Evolutionary conservation across 2,797 vertebrate species (phyloP).

Genomic region (Sibirionetta formosa): DNA sequence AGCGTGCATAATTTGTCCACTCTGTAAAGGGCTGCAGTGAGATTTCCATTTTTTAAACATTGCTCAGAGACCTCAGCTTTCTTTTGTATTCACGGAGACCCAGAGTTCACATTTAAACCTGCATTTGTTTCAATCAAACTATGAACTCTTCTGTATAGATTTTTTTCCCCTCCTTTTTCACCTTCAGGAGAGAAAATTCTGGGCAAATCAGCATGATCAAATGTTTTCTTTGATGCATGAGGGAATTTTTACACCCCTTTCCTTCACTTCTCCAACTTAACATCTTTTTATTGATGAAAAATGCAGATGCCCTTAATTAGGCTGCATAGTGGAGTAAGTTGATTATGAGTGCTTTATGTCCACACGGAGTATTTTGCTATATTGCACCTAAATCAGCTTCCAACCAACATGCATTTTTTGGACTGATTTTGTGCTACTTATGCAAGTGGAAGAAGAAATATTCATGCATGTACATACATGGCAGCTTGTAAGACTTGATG

Average conservation of each 20-base stretch:
- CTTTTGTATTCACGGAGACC: background rate
- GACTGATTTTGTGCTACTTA: background rate
- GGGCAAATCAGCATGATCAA: background rate
- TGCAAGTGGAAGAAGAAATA: constrained; percentile 22
- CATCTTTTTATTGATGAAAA: background rate
- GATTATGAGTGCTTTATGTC: background rate
- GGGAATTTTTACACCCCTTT: background rate
- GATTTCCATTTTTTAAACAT: background rate
- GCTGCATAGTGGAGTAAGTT: background rate
- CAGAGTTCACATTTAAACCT: background rate
- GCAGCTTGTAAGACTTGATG: background rate
- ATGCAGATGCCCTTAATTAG: background rate
- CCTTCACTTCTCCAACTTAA: background rate
- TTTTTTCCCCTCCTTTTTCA: background rate
- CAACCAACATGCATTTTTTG: background rate
- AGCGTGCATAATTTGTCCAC: constrained; percentile 6
- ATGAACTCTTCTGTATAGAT: background rate
- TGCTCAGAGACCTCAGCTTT: background rate
- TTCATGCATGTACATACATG: background rate
- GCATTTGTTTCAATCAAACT: background rate
- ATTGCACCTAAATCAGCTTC: background rate
- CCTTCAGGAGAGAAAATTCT: background rate
- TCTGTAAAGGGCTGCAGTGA: background rate
- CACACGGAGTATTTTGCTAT: background rate
- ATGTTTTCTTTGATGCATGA: background rate